Base-by-base conservation (phyloP, 2,797 vertebrate species). In the Merluccius polli region DNA sequence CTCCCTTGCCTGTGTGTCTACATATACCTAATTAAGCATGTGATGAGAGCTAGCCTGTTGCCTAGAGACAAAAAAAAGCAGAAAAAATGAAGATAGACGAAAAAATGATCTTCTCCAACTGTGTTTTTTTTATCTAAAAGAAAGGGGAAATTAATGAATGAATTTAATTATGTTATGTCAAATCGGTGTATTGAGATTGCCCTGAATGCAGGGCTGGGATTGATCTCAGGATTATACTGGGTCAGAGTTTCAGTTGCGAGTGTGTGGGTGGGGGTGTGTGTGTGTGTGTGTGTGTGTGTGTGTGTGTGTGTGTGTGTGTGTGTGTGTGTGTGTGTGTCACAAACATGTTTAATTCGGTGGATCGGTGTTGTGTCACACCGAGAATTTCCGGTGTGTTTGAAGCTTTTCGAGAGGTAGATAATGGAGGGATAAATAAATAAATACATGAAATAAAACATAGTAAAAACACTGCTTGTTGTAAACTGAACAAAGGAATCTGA, bases 201-300 rank as follows among this genome's bases (percentile, higher is more conserved):
- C 48, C 18, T n/a, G 48, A 52, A 52, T 21, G 48, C 18, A 21
- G 48, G 21, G 48, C 48, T 0, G 48, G 18, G 48, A 16, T 52
- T 52, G 48, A 52, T 52, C 48, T 52, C n/a, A n/a, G n/a, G n/a
- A n/a, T n/a, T n/a, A n/a, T n/a, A n/a, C n/a, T n/a, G n/a, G n/a
- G n/a, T n/a, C n/a, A n/a, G 48, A 4, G n/a, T n/a, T n/a, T 35
- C 21, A 71, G 70, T 75, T 80, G 31, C 72, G 68, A 72, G 63
- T 72, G 38, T 21, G 72, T 78, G 72, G 76, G 33, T 72, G 73
- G 72, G 30, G 70, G 72, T 72, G 31, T 33, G n/a, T n/a, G n/a
- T n/a, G n/a, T n/a, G n/a, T n/a, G n/a, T n/a, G n/a, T n/a, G n/a
- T n/a, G n/a, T n/a, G n/a, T n/a, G 32, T 21, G 67, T 69, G 35